Evolutionary conservation across 2,888 invertebrate genomes (phyloP).

Genomic region (Epinotia demarniana): DNA sequence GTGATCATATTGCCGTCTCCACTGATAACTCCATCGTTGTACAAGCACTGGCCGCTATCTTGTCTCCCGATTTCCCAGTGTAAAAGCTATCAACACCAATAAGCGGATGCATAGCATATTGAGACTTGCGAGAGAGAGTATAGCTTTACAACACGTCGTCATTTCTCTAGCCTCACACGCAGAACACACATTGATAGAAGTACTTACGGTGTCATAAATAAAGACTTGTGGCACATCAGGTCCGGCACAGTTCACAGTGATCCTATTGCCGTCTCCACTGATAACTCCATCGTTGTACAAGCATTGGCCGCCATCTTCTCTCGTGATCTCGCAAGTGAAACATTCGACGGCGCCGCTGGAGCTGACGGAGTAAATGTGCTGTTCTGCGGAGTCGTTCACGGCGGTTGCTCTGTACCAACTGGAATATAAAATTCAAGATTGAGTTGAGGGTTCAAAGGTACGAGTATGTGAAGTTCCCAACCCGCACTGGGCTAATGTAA

Average conservation of each 20-base stretch:
- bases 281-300: constrained; percentile 88
- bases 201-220: constrained; percentile 84
- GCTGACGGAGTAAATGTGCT: constrained; percentile 92
- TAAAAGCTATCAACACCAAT: too few relatives aligned
- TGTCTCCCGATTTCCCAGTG: constrained; percentile 58
- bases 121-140: too few relatives aligned
- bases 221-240: constrained; percentile 91
- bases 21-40: constrained; percentile 89
- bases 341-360: constrained; percentile 85
- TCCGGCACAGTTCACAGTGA: constrained; percentile 92
- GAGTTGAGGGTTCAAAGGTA: too few relatives aligned
- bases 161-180: too few relatives aligned
- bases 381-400: constrained; percentile 89
- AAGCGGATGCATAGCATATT: too few relatives aligned
- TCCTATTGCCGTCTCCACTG: constrained; percentile 87
- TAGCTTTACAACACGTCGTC: too few relatives aligned
- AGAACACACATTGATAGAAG: neutral
- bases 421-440: constrained; percentile 48
- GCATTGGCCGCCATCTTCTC: constrained; percentile 83
- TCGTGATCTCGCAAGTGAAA: constrained; percentile 88
- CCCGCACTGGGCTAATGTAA: too few relatives aligned
- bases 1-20: constrained; percentile 87
- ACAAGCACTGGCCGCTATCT: constrained; percentile 85
- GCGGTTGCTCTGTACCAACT: constrained; percentile 95
- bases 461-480: too few relatives aligned